Conservation (phyloP, 2,797 vertebrate species). For the Limosa lapponica region DNA sequence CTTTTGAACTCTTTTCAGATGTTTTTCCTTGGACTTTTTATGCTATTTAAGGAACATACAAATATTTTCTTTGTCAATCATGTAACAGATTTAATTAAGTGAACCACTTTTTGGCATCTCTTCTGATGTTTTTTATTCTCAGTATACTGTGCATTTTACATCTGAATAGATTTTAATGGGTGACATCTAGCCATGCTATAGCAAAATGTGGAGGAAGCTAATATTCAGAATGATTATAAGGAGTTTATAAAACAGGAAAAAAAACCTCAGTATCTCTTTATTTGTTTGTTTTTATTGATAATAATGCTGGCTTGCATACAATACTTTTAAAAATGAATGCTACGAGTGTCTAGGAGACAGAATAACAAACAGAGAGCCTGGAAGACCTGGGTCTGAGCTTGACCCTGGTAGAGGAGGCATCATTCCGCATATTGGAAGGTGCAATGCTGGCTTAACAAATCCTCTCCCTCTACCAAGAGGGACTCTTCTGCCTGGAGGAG, state of each 20-base stretch:
- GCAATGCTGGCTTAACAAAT: background rate
- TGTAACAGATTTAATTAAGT: background rate
- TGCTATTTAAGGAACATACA: background rate
- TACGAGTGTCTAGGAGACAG: background rate
- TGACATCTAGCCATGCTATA: background rate
- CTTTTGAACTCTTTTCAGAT: background rate
- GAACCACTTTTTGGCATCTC: background rate
- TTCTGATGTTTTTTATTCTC: background rate
- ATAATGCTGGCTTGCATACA: background rate
- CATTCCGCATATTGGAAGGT: background rate
- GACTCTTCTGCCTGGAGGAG: background rate
- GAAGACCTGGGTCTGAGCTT: background rate
- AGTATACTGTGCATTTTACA: background rate
- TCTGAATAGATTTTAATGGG: background rate
- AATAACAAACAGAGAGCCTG: background rate
- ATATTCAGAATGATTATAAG: background rate
- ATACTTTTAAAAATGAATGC: background rate
- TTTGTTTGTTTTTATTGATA: background rate
- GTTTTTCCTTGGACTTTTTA: background rate
- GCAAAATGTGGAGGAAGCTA: background rate
- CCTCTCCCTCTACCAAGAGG: background rate
- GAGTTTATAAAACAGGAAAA: constrained; percentile 23
- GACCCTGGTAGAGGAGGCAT: background rate
- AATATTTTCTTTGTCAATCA: background rate
- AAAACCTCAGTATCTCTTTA: background rate